phyloP scores from a whole-genome alignment of 2,113 vertebrate genomes.

The Phrynosoma platyrhinos region DNA sequence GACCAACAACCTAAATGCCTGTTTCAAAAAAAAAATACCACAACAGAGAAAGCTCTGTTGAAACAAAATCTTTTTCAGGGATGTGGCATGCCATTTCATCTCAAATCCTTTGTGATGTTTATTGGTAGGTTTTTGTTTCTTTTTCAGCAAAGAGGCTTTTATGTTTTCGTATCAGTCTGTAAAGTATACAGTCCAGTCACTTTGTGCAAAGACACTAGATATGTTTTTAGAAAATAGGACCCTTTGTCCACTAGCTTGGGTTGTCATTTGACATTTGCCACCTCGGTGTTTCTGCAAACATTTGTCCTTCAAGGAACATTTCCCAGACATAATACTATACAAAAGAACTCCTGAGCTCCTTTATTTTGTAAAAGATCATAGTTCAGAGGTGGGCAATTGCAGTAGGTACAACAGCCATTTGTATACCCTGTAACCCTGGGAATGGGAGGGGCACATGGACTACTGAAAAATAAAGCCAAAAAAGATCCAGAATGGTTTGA shows the following conservation, averaged over 20 bases:
- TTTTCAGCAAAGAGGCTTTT: neutral
- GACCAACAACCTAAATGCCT: conserved; percentile 4
- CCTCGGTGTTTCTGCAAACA: neutral
- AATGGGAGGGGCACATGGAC: too few relatives aligned
- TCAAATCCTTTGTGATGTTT: neutral
- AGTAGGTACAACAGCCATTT: too few relatives aligned
- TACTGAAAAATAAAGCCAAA: too few relatives aligned
- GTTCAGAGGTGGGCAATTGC: neutral
- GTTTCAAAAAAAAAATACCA: neutral
- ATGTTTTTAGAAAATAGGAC: neutral
- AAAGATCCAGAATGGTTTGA: too few relatives aligned
- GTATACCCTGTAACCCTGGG: too few relatives aligned
- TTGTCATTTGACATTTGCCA: neutral
- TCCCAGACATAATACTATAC: neutral
- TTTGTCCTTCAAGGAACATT: neutral
- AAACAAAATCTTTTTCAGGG: conserved; percentile 8
- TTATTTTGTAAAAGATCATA: neutral
- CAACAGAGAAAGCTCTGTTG: neutral
- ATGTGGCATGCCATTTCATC: neutral
- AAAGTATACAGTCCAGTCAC: neutral
- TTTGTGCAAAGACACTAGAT: neutral
- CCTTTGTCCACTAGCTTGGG: neutral
- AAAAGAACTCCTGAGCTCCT: neutral
- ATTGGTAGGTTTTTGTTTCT: neutral
- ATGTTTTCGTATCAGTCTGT: neutral